phyloP scores from a whole-genome alignment of 30 jellyfish, hydroid and myxozoan species.

The Hydra vulgaris region DNA sequence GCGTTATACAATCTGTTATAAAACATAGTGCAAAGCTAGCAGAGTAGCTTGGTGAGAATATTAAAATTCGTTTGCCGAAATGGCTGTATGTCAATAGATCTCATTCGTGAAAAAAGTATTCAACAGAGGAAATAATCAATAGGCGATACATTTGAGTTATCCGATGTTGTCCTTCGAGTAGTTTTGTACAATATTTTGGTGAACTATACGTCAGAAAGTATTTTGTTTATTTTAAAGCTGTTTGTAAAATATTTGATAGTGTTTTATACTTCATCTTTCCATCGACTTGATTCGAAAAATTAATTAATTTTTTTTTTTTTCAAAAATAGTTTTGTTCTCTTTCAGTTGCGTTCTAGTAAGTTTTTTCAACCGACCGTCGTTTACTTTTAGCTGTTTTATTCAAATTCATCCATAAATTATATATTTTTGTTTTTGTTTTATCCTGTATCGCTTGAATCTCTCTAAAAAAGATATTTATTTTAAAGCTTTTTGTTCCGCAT shows the following conservation, averaged over 20 bases:
- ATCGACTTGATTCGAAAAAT: neutral
- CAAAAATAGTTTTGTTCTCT: neutral
- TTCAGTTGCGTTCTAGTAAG: neutral
- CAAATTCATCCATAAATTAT: no score
- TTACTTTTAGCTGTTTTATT: no score
- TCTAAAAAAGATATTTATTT: no score
- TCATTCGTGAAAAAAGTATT: neutral
- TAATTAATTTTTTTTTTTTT: no score
- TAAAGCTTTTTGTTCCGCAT: no score
- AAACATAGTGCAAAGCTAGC: neutral
- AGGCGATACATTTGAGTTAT: neutral
- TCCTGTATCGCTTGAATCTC: no score
- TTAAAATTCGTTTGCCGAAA: neutral
- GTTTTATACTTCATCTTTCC: neutral
- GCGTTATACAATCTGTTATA: neutral
- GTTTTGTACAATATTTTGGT: neutral
- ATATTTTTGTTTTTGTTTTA: no score
- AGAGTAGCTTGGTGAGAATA: neutral
- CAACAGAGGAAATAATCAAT: no score
- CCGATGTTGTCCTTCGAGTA: neutral
- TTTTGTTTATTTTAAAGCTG: neutral
- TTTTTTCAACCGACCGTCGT: no score
- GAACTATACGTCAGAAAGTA: neutral
- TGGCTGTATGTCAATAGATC: neutral
- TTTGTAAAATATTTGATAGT: neutral